phyloP scores from a whole-genome alignment of 64 coral and sea anemone species.

The Platygyra sinensis region DNA sequence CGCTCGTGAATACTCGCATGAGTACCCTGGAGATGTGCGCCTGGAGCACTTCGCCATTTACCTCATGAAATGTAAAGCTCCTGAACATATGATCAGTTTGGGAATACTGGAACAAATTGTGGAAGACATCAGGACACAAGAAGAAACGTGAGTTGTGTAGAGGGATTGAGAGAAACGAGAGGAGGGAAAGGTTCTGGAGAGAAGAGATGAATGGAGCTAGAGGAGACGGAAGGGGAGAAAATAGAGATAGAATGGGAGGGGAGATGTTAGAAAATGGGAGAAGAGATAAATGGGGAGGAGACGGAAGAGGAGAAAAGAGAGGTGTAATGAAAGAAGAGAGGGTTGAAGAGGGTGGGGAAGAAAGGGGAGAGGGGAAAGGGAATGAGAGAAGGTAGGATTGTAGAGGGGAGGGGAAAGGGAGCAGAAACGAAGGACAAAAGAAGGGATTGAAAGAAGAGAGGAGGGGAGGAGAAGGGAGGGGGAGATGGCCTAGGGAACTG shows the following conservation, averaged over 20 bases:
- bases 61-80: slow-evolving; percentile 75
- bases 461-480: too few relatives aligned
- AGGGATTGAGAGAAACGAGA: background rate
- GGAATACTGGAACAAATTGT: slow-evolving; percentile 81
- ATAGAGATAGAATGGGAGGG: background rate
- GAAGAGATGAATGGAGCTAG: background rate
- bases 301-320: background rate
- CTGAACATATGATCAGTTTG: slow-evolving; percentile 36
- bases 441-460: too few relatives aligned
- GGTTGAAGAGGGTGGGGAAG: too few relatives aligned
- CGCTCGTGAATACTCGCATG: slow-evolving; percentile 25
- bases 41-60: slow-evolving; percentile 85
- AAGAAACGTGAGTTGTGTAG: slow-evolving; percentile 22
- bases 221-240: background rate
- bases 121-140: slow-evolving; percentile 64
- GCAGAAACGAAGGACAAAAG: too few relatives aligned
- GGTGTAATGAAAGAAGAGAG: background rate
- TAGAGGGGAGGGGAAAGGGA: too few relatives aligned
- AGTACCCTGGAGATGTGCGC: slow-evolving; percentile 72
- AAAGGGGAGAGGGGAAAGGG: too few relatives aligned
- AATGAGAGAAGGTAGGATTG: too few relatives aligned
- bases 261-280: too few relatives aligned
- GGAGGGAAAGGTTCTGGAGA: background rate
- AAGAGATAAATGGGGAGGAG: too few relatives aligned
- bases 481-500: too few relatives aligned